Evolutionary conservation across 2,888 invertebrate species (phyloP).

Genomic region (Aspidiotus destructor): DNA sequence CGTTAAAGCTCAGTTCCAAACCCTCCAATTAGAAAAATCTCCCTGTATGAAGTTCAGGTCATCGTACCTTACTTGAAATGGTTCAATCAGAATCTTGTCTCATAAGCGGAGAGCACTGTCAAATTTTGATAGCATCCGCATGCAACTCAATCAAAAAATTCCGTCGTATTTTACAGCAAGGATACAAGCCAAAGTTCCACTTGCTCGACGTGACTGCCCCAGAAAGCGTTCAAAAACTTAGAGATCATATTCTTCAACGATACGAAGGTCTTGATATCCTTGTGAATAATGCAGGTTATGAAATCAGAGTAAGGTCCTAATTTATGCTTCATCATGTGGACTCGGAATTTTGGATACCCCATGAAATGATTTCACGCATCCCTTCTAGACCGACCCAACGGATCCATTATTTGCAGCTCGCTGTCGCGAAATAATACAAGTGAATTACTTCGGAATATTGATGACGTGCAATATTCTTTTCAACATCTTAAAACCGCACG

Average conservation of each 20-base stretch:
- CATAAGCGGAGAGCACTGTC: no score
- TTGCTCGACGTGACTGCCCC: background rate
- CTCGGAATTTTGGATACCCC: no score
- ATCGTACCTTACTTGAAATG: no score
- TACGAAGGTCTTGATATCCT: background rate
- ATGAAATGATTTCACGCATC: no score
- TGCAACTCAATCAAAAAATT: background rate
- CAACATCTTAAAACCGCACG: conserved; percentile 58
- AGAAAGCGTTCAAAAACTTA: background rate
- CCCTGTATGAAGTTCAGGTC: no score
- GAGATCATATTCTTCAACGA: background rate
- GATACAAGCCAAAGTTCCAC: background rate
- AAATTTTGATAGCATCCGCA: no score
- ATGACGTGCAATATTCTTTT: conserved; percentile 58
- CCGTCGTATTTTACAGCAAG: background rate
- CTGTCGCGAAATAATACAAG: conserved; percentile 57
- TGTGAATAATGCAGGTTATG: background rate
- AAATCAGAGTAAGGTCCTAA: background rate
- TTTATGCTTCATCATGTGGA: no score
- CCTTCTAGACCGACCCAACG: no score
- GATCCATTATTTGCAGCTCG: conserved; percentile 54
- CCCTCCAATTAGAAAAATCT: no score
- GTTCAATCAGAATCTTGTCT: no score
- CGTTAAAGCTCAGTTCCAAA: no score
- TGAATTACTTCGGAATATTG: conserved; percentile 60